Evolutionary conservation across 2,888 invertebrate species (phyloP), one percentile per base, ranked within the genome.

Genomic region (Saturnia japonica): DNA sequence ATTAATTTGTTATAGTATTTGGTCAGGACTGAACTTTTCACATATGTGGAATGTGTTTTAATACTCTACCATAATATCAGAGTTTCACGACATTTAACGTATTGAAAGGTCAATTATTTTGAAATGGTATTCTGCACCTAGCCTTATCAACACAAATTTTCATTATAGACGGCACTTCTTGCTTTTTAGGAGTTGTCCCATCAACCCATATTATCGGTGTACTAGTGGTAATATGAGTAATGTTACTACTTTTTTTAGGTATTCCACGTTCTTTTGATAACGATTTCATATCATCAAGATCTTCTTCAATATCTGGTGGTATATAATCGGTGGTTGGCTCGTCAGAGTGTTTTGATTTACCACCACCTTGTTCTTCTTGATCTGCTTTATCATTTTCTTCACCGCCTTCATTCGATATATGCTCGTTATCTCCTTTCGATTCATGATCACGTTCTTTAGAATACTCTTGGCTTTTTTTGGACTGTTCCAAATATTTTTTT

Each of bases 121-220:
- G 22, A 40, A 74, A 74, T 28, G 74, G 74, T 45, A 67, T 25
- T 57, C 70, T 71, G 40, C 74, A 71, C 16, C 68, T 68, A 19
- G 64, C 71, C 19, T 68, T 68, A 28, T 45, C n/a, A 16, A 42
- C 47, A 42, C 71, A 71, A 47, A 68, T 16, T 34, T 68, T 25
- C 1, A 68, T 0, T 22, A 57, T 40, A 7, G 62, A 16, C 4
- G 71, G 71, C 11, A 71, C 11, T 25, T 62, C 22, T 66, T 72
- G 72, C 25, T 16, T 72, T n/a, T 22, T 2, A 12, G 72, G 70
- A 4, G 54, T 45, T 2, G 68, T 70, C 25, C 66, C 68, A 66
- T 47, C 28, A 16, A 72, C 1, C 72, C 72, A 72, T 51, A 71
- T 67, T 11, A 71, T 73, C 43, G 42, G 67, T 14, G 73, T 73